phyloP scores from a whole-genome alignment of 2,888 invertebrate genomes.

The Ophion ellenae region DNA sequence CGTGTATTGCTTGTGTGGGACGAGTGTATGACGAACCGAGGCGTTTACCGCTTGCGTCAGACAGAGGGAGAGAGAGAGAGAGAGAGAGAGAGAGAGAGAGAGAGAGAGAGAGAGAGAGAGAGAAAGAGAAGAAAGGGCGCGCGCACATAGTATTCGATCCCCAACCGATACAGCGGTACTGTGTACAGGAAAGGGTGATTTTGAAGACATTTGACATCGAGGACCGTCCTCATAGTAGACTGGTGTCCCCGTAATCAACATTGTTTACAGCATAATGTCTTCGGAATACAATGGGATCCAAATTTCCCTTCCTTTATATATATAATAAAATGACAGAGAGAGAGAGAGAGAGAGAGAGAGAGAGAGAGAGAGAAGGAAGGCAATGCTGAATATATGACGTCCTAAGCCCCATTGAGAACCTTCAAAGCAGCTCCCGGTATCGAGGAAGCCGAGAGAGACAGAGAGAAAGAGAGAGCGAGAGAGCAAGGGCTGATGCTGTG shows the following conservation, averaged over 20 bases:
- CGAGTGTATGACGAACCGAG: slow-evolving; percentile 38
- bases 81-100: slow-evolving; percentile 5
- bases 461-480: slow-evolving; percentile 13
- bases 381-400: slow-evolving; percentile 58
- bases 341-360: too few species aligned
- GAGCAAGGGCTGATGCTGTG: slow-evolving; percentile 48
- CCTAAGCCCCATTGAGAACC: slow-evolving; percentile 74
- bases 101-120: slow-evolving; percentile 2
- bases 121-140: slow-evolving; percentile 26
- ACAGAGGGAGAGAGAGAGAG: slow-evolving; percentile 11
- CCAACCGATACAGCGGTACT: background rate
- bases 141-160: slow-evolving; percentile 47
- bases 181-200: background rate
- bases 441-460: slow-evolving; percentile 46
- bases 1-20: background rate
- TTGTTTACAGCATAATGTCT: background rate
- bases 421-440: slow-evolving; percentile 70
- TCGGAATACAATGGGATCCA: background rate
- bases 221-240: background rate
- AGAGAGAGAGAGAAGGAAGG: background rate
- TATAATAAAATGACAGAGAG: background rate
- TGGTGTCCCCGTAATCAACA: background rate
- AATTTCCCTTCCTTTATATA: background rate
- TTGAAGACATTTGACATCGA: background rate
- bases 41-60: slow-evolving; percentile 10